These are phyloP conservation scores for Mionectes olivaceus DNA, from an alignment of 2,797 vertebrate species.

Conservation along the genomic window DNA sequence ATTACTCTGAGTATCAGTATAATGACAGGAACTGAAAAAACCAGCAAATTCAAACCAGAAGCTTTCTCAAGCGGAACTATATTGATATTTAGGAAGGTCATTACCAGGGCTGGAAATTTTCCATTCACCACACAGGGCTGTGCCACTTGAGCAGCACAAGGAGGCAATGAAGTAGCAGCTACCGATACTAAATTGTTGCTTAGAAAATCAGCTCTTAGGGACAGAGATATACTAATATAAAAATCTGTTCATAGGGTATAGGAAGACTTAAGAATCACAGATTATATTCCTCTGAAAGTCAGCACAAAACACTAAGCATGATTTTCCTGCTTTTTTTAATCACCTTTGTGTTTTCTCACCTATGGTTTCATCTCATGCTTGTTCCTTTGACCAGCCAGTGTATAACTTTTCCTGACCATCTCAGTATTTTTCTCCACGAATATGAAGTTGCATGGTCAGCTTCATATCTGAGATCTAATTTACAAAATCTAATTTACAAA, in stretches of 20 bases:
- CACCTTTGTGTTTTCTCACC: not conserved
- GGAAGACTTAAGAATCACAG: not conserved
- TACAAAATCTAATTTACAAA: constrained; percentile 27
- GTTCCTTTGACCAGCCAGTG: not conserved
- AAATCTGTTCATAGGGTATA: not conserved
- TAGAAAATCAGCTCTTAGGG: not conserved
- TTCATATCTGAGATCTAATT: not conserved
- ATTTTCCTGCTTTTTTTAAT: not conserved
- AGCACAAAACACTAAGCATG: not conserved
- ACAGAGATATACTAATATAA: not conserved
- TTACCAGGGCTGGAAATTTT: not conserved
- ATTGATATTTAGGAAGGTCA: not conserved
- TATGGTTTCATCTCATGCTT: not conserved
- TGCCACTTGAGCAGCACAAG: not conserved
- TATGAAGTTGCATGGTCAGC: not conserved
- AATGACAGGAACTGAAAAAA: not conserved
- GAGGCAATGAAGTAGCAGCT: not conserved
- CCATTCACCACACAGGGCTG: not conserved
- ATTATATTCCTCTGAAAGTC: not conserved
- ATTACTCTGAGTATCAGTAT: not conserved
- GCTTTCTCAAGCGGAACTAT: not conserved
- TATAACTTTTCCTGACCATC: not conserved
- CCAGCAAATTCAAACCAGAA: not conserved
- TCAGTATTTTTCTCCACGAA: not conserved
- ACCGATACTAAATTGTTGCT: not conserved